Evolutionary conservation across 2,113 vertebrate species (phyloP), one percentile per base, ranked within the genome.

Genomic region (Platysternon megacephalum): DNA sequence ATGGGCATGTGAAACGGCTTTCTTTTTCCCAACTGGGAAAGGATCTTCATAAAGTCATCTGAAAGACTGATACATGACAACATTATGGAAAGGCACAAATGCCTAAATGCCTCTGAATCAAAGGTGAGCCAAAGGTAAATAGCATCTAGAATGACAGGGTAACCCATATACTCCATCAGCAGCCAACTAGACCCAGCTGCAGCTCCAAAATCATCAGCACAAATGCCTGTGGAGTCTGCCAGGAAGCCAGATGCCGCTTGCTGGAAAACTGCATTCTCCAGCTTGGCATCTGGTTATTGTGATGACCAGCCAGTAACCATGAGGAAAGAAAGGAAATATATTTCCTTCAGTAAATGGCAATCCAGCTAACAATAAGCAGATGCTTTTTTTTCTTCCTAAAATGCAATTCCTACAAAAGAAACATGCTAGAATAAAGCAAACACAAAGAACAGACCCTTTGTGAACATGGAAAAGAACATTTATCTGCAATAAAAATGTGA

Each of bases 51-150:
- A 94, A 97, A 94, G 48, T 86, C 81, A 11, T 95, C 88, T 11
- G 72, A 92, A 95, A 97, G 92, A 80, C 76, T 82, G 80, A 94
- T 85, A 80, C 79, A 79, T 78, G 86, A 48, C 85, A 96, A 90
- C 53, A n/a, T 80, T 21, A 79, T 9, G 88, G 93, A 85, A 86
- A 56, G 61, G 39, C 82, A 96, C 81, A 96, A 96, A 88, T 79
- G 87, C 93, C 92, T 93, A 95, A 96, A 88, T 44, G 93, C 72
- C 85, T 93, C 56, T 56, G 52, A 96, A 96, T 87, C 96, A 97
- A 97, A 98, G 97, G 95, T 94, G 93, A 98, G 93, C 95, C 94
- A 95, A 93, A 97, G 91, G 87, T 95, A 98, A 97, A 95, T 44
- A 89, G 93, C 86, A 96, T 76, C 93, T 79, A 93, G 96, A 97